Conservation (phyloP, 1,140 invertebrate genomes). For the Pseudomyrmex cubaensis region DNA sequence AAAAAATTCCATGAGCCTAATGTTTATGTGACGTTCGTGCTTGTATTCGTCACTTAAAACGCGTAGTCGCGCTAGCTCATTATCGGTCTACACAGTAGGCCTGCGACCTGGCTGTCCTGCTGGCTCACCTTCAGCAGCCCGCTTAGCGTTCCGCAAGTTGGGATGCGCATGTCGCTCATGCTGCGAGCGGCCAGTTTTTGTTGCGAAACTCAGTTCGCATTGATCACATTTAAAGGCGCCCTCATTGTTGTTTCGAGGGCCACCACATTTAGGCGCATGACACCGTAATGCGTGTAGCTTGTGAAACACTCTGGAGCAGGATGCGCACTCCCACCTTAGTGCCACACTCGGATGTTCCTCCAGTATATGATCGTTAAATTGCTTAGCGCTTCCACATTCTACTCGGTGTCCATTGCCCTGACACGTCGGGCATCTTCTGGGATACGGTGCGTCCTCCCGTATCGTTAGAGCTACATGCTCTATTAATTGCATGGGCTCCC, state of each 20-base stretch:
- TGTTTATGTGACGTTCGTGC: background rate
- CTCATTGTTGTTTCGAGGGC: background rate
- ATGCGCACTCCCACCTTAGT: background rate
- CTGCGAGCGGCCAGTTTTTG: background rate
- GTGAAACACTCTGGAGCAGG: background rate
- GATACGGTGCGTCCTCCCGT: background rate
- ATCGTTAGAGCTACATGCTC: background rate
- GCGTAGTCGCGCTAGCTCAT: background rate
- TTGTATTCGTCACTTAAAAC: background rate
- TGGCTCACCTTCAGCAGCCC: background rate
- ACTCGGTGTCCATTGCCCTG: accelerated
- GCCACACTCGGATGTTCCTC: accelerated
- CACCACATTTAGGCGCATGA: background rate
- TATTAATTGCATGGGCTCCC: background rate
- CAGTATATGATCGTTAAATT: background rate
- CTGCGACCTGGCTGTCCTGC: background rate
- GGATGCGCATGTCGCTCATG: background rate
- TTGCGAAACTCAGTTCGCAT: background rate
- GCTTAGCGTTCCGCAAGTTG: background rate
- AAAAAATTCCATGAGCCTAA: background rate
- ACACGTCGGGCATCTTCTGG: background rate
- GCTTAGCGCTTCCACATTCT: background rate
- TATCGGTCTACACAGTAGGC: background rate
- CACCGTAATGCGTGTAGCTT: background rate
- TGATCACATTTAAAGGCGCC: background rate